Evolutionary conservation across 2,888 invertebrate genomes (phyloP).

Genomic region (Prosopocoilus inquinatus): DNA sequence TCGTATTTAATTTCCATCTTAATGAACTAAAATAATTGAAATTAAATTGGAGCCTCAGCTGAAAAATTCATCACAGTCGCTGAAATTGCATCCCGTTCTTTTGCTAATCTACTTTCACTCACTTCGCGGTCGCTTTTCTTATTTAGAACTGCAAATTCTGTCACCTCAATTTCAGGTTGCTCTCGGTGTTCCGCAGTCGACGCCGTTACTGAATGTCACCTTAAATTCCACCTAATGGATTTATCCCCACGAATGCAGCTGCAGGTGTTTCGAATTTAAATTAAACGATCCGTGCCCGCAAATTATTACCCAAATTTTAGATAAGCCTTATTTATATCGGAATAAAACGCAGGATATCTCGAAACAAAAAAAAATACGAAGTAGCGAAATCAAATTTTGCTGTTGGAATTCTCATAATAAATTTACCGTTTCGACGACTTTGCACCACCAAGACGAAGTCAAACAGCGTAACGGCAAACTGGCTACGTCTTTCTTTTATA

Average conservation of each 20-base stretch:
- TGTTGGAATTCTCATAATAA: too few relatives aligned
- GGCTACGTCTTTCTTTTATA: too few relatives aligned
- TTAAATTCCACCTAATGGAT: neutral
- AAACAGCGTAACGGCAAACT: too few relatives aligned
- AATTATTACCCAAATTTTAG: too few relatives aligned
- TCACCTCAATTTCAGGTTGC: neutral
- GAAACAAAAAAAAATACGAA: too few relatives aligned
- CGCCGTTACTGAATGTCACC: neutral
- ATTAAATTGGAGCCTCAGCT: neutral
- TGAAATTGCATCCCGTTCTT: constrained; percentile 7
- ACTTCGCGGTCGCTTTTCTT: constrained; percentile 3
- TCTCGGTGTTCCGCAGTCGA: neutral
- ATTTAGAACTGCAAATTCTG: neutral
- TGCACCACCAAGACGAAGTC: too few relatives aligned
- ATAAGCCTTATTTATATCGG: too few relatives aligned
- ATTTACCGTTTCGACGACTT: too few relatives aligned
- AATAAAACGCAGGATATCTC: too few relatives aligned
- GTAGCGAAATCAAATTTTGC: too few relatives aligned
- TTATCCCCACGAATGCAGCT: neutral
- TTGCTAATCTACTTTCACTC: constrained; percentile 10
- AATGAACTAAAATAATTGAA: neutral
- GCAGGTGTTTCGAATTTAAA: neutral
- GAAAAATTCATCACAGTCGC: constrained; percentile 6
- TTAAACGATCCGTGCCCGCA: too few relatives aligned
- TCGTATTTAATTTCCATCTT: too few relatives aligned